Conservation (phyloP, 2,113 vertebrate species). For the Aix galericulata region DNA sequence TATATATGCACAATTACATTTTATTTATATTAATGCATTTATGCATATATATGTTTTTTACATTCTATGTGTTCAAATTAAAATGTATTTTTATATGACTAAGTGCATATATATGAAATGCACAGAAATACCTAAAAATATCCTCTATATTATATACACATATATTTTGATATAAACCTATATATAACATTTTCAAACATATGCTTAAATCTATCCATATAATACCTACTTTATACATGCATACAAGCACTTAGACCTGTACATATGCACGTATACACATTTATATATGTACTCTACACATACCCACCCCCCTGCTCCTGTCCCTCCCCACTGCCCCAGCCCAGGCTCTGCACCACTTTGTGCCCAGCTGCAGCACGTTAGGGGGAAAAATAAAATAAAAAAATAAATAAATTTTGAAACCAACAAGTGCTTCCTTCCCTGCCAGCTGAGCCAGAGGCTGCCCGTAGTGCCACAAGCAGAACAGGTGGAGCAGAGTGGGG, state of each 20-base stretch:
- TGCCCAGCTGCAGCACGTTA: no score
- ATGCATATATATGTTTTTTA: not conserved
- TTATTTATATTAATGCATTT: not conserved
- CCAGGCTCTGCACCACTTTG: no score
- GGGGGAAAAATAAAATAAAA: not conserved
- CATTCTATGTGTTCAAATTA: not conserved
- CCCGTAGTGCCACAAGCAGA: not conserved
- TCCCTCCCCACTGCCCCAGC: no score
- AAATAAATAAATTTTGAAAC: not conserved
- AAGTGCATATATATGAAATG: not conserved
- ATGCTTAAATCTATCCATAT: no score
- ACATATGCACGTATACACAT: no score
- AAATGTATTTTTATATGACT: not conserved
- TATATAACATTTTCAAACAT: no score
- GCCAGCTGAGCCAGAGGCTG: not conserved
- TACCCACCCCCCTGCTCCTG: no score
- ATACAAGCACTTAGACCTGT: no score
- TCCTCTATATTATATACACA: not conserved
- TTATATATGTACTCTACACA: no score
- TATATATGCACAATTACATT: not conserved
- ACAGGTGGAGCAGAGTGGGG: not conserved
- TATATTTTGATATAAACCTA: no score
- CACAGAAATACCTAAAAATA: not conserved
- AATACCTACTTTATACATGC: no score
- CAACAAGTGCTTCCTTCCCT: not conserved